Evolutionary conservation across 1,140 invertebrate genomes (phyloP).

Genomic region (Drosophila auraria): DNA sequence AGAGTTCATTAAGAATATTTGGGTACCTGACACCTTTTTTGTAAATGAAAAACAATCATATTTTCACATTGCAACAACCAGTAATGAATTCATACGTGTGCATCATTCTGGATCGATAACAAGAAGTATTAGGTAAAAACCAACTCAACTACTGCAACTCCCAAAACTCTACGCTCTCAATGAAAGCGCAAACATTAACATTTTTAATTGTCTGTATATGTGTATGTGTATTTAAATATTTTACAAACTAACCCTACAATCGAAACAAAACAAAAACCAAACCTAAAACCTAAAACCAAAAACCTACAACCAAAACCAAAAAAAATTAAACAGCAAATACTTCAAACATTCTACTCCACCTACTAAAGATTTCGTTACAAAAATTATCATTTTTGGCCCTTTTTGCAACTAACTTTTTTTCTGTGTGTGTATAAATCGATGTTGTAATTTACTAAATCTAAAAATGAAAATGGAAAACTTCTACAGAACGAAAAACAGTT

Average conservation of each 20-base stretch:
- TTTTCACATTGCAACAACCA: constrained; percentile 98
- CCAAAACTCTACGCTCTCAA: constrained; percentile 54
- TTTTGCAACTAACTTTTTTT: constrained; percentile 80
- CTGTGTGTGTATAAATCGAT: constrained; percentile 81
- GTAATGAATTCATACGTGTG: constrained; percentile 98
- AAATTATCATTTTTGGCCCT: constrained; percentile 62
- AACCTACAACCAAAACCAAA: constrained; percentile 27
- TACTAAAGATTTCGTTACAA: constrained; percentile 41
- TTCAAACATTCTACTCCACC: constrained; percentile 42
- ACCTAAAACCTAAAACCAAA: constrained; percentile 28
- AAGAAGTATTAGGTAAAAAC: constrained; percentile 95
- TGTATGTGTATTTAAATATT: constrained; percentile 71
- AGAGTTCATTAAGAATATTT: constrained; percentile 98
- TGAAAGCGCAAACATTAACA: constrained; percentile 54
- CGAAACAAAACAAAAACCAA: constrained; percentile 35
- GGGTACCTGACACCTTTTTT: constrained; percentile 99
- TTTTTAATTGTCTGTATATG: constrained; percentile 75
- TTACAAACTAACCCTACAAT: constrained; percentile 49
- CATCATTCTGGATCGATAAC: constrained; percentile 97
- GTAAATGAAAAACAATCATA: constrained; percentile 99
- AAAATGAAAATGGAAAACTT: constrained; percentile 70
- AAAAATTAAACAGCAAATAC: constrained; percentile 31
- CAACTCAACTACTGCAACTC: constrained; percentile 58
- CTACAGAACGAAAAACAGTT: constrained; percentile 72
- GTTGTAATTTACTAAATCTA: constrained; percentile 75